A percentile compares a stretch with the other conserved stretches of the same genome.
phyloP scores from a whole-genome alignment of 2,797 vertebrate species.

The Acanthis flammea region DNA sequence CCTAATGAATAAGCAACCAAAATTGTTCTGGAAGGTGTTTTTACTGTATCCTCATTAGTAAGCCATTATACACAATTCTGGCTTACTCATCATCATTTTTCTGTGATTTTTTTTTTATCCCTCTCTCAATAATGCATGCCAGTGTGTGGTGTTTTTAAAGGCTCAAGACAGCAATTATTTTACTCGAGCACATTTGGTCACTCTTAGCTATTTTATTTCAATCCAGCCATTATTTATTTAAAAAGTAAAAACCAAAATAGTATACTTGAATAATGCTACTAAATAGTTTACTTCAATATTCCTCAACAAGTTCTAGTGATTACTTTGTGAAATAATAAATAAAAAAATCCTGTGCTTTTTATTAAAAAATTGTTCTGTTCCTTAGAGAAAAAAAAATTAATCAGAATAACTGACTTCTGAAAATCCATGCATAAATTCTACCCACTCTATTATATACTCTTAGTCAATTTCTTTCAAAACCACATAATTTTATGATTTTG shows the following conservation, averaged over 20 bases:
- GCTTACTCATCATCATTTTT: not conserved
- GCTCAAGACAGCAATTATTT: not conserved
- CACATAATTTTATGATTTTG: not conserved
- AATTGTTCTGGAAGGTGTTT: not conserved
- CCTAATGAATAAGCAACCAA: not conserved
- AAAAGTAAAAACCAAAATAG: not conserved
- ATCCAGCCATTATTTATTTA: not conserved
- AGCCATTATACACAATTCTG: not conserved
- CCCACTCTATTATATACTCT: not conserved
- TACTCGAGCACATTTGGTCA: not conserved
- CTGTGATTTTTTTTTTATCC: not conserved
- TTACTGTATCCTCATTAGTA: not conserved
- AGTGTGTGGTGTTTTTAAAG: not conserved
- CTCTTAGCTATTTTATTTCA: not conserved
- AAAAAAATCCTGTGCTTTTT: fast-evolving
- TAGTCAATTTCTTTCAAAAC: not conserved
- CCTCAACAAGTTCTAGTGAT: not conserved
- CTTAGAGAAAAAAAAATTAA: not conserved
- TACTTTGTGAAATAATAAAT: not conserved
- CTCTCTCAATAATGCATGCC: not conserved
- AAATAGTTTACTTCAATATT: not conserved
- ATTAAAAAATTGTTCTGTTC: not conserved
- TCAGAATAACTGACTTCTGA: not conserved
- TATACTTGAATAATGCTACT: not conserved
- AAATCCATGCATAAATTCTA: not conserved